phyloP scores from a whole-genome alignment of 1,140 invertebrate genomes.

The Cyrtorhinus lividipennis region DNA sequence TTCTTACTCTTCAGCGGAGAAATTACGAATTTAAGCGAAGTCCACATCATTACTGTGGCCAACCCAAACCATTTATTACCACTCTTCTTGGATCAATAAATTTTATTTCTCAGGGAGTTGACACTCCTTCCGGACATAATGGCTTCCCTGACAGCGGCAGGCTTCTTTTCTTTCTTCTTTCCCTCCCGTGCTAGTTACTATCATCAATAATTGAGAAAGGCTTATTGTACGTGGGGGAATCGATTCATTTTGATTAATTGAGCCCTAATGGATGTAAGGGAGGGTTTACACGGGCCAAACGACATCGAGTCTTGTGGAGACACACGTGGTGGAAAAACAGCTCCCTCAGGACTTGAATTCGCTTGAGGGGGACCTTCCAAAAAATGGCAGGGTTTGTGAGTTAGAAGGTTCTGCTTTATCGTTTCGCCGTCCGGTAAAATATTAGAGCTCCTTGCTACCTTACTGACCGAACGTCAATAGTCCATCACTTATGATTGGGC shows the following conservation, averaged over 20 bases:
- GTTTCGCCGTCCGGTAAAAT: too few relatives aligned
- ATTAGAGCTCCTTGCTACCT: too few relatives aligned
- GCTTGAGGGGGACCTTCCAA: too few relatives aligned
- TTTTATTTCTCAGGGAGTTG: constrained; percentile 7
- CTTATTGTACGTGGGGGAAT: not conserved
- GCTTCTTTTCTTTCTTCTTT: not conserved
- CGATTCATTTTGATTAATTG: not conserved
- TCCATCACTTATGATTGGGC: too few relatives aligned
- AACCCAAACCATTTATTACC: not conserved
- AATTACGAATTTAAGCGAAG: too few relatives aligned
- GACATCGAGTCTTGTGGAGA: too few relatives aligned
- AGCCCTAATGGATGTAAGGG: not conserved
- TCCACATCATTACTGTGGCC: too few relatives aligned
- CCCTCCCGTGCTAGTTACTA: not conserved
- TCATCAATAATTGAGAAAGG: not conserved
- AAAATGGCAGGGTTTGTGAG: too few relatives aligned
- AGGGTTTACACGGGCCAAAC: not conserved
- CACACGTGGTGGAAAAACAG: not conserved
- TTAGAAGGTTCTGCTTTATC: too few relatives aligned
- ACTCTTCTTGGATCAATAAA: not conserved
- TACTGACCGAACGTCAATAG: too few relatives aligned
- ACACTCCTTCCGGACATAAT: constrained; percentile 7
- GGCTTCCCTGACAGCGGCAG: not conserved
- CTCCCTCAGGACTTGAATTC: not conserved
- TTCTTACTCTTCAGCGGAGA: too few relatives aligned